Percentiles rank a stretch among this genome's conserved stretches.
Conservation (phyloP, 2,888 invertebrate genomes). For the Polydrusus pterygomalis region DNA sequence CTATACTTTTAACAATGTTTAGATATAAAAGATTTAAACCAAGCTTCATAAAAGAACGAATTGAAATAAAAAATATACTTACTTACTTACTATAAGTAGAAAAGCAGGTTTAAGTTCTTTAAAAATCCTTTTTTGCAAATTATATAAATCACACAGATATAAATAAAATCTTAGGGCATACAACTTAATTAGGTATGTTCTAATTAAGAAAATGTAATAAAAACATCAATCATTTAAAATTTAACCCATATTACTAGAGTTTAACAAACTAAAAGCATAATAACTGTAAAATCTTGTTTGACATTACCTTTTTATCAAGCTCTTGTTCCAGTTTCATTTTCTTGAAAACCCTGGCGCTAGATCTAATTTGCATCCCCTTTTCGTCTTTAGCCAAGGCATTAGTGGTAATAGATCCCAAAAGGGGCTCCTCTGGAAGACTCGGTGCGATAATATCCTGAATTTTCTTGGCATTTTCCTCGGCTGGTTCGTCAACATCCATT, state of each 20-base stretch:
- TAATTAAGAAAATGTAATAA: no score
- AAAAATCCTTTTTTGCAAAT: no score
- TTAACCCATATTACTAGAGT: no score
- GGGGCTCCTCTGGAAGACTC: constrained; percentile 57
- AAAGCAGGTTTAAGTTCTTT: no score
- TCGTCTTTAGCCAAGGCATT: constrained; percentile 68
- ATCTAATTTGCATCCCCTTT: constrained; percentile 74
- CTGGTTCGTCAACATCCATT: constrained; percentile 50
- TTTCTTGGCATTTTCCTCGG: constrained; percentile 47
- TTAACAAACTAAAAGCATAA: constrained; percentile 9
- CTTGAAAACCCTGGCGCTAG: constrained; percentile 86
- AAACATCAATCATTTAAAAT: no score
- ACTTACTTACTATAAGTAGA: no score
- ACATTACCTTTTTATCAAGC: constrained; percentile 53
- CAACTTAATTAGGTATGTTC: no score
- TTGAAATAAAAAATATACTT: background rate
- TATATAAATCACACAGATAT: no score
- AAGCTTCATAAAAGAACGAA: no score
- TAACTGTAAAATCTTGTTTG: constrained; percentile 16
- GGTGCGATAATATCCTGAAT: constrained; percentile 13
- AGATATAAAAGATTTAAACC: no score
- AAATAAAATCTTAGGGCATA: no score
- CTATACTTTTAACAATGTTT: no score
- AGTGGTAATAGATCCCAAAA: constrained; percentile 83
- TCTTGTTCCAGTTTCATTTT: constrained; percentile 80